Base-by-base conservation (phyloP, 2,113 vertebrate genomes). In the Morone chrysops region DNA sequence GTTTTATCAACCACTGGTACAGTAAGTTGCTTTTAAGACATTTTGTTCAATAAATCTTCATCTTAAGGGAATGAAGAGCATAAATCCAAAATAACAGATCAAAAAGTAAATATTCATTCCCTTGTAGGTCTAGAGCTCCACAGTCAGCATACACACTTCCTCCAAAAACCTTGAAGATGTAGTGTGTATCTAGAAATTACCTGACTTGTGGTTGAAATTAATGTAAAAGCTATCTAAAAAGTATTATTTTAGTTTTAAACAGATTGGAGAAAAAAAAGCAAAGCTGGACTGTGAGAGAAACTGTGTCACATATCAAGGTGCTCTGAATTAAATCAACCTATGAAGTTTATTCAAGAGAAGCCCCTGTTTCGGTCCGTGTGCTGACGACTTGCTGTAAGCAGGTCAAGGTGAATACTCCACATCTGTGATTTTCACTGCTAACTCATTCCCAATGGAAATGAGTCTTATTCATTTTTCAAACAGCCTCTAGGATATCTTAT, bases 391-490 rank as follows among this genome's bases (percentile, higher is more conserved):
- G 77, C 57, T 66, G 22, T 74, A 87, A 86, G 73, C 84, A 89
- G 90, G 90, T 91, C 92, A 91, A 92, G 90, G 87, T 92, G 89
- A 89, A 82, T 63, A 65, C 85, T 77, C 81, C 86, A 91, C 90
- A 90, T 89, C 89, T 88, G 79, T 86, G 86, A 84, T 86, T 92
- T 88, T 82, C 85, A 50, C 69, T 59, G 78, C 85, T 76, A 83
- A 87, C 84, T 88, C 88, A 81, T 76, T 92, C 93, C 89, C 93
- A 79, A 81, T 92, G 90, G 92, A 93, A 92, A 93, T 87, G 75
- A 92, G 89, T 85, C 88, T 87, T 90, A 89, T 93, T 92, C 85
- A 92, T 90, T 92, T 94, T 91, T 92, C 87, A 93, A 90, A 92
- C 91, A 88, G 89, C 90, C 91, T 91, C 78, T 75, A 89, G 93